Percentiles rank a stretch among this genome's conserved stretches.
Conservation (phyloP, 2,797 vertebrate species). For the Pseudocheirus occidentalis region DNA sequence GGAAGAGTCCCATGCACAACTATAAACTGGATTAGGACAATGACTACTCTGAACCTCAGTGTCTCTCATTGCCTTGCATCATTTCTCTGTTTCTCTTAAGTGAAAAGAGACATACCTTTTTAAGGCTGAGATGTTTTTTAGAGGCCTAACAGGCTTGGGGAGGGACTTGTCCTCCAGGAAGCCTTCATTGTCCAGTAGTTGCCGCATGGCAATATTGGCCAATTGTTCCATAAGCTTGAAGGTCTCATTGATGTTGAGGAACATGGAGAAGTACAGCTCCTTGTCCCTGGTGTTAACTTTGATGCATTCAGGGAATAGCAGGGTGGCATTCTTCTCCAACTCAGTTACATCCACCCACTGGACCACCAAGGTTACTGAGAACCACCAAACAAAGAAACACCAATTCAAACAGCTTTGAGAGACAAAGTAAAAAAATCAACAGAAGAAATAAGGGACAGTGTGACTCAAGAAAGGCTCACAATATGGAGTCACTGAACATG, state of each 20-base stretch:
- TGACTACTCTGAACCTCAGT: background rate
- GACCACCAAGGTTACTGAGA: slow-evolving; percentile 92
- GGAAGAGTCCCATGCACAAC: background rate
- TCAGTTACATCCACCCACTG: slow-evolving; percentile 96
- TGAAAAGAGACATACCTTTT: slow-evolving; percentile 88
- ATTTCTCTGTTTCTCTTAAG: background rate
- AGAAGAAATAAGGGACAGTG: background rate
- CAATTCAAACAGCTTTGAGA: background rate
- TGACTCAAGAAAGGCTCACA: background rate
- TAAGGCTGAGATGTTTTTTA: slow-evolving; percentile 93
- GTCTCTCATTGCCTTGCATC: background rate
- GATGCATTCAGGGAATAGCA: slow-evolving; percentile 96
- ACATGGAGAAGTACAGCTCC: slow-evolving; percentile 98
- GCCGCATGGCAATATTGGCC: slow-evolving; percentile 96
- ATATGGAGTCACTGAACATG: background rate
- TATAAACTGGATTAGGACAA: background rate
- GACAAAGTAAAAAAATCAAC: background rate
- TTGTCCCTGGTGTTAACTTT: slow-evolving; percentile 92
- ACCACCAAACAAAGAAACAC: background rate
- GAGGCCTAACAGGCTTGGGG: slow-evolving; percentile 90
- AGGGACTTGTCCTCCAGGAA: slow-evolving; percentile 91
- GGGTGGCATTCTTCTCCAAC: slow-evolving; percentile 95
- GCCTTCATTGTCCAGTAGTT: slow-evolving; percentile 94
- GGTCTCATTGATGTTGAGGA: slow-evolving; percentile 95
- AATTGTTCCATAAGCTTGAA: slow-evolving; percentile 98